Evolutionary conservation across 2,888 invertebrate species (phyloP).

Genomic region (Mythimna loreyi): DNA sequence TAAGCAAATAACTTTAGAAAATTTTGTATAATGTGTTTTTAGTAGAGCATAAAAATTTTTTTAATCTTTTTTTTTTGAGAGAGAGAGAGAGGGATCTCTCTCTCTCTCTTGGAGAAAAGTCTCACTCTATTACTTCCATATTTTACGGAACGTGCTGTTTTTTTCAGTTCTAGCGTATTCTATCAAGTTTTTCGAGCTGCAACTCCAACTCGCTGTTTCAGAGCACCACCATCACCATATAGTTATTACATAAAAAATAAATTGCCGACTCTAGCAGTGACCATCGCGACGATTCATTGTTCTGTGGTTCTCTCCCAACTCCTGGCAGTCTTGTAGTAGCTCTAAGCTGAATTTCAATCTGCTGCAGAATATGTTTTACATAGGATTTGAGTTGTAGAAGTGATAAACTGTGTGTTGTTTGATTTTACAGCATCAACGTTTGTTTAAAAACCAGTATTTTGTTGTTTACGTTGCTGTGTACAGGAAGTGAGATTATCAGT

Average conservation of each 20-base stretch:
- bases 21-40: too few relatives aligned
- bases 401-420: conserved; percentile 12
- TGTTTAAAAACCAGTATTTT: neutral
- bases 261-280: neutral
- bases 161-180: too few relatives aligned
- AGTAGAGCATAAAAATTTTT: too few relatives aligned
- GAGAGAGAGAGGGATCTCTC: too few relatives aligned
- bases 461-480: neutral
- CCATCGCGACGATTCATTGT: neutral
- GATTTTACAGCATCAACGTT: neutral
- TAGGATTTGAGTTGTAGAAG: conserved; percentile 33
- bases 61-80: too few relatives aligned
- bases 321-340: conserved; percentile 56
- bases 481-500: neutral
- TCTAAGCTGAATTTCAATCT: conserved; percentile 69
- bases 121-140: too few relatives aligned
- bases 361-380: conserved; percentile 59
- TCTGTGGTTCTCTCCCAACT: conserved; percentile 63
- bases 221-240: too few relatives aligned
- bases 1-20: too few relatives aligned
- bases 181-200: too few relatives aligned
- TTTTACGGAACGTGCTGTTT: too few relatives aligned
- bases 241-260: neutral
- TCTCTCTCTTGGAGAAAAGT: too few relatives aligned
- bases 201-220: too few relatives aligned